These are phyloP conservation scores for Rhinolophus sinicus DNA, from an alignment of 2,113 vertebrate species.

Conservation along the genomic window DNA sequence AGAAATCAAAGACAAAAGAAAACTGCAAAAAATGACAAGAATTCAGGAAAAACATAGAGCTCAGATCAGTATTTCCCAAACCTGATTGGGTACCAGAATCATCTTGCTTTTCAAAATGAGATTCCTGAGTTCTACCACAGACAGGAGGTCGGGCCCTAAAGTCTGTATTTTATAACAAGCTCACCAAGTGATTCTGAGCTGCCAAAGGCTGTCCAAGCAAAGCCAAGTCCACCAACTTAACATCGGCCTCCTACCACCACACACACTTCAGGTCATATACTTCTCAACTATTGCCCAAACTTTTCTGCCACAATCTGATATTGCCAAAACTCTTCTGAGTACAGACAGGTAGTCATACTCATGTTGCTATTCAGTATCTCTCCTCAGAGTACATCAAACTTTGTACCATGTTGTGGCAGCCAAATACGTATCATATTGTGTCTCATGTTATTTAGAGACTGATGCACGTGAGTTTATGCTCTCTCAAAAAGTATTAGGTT, in stretches of 20 bases:
- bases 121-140: neutral
- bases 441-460: neutral
- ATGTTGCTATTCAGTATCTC: neutral
- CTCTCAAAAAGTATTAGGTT: slow-evolving; percentile 6
- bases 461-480: neutral
- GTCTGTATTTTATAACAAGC: neutral
- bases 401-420: neutral
- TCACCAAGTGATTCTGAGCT: neutral
- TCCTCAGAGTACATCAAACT: neutral
- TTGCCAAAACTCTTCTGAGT: neutral
- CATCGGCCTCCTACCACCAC: neutral
- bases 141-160: neutral
- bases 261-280: neutral
- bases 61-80: neutral
- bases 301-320: neutral
- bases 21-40: neutral
- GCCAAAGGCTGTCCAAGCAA: neutral
- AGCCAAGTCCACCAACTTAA: neutral
- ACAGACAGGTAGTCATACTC: neutral
- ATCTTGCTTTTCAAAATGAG: neutral
- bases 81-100: neutral
- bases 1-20: slow-evolving; percentile 41
- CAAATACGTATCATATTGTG: neutral
- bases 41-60: neutral
- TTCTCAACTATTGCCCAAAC: neutral